Base-by-base conservation (phyloP, 2,797 vertebrate genomes). In the Peromyscus eremicus region DNA sequence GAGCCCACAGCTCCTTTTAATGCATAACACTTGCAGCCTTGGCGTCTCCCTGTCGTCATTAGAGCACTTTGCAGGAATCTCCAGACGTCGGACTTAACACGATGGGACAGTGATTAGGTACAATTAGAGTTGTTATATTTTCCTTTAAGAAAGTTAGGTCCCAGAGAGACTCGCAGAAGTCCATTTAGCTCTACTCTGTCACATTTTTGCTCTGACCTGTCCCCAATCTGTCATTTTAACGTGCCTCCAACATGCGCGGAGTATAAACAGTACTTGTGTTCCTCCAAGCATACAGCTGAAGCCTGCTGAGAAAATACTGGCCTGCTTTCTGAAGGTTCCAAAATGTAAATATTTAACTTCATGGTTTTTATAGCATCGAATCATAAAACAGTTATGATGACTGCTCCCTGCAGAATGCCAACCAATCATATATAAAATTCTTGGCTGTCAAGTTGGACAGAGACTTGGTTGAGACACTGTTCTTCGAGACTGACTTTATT, bases 161-260 rank as follows among this genome's bases (percentile, higher is more conserved):
- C 99, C 98, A 97, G 92, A 57, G 98, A 99, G 98, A 98, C 96
- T 96, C 66, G 81, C 88, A 96, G 97, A 98, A 98, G 98, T 98
- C 97, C 98, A 98, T 96, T 98, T 97, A 98, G 96, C 97, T 98
- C 71, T 97, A 96, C 98, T 97, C 97, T 98, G 98, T 98, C 98
- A 98, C 98, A 98, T 97, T 97, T 83, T 97, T 96, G 81, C 76
- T 92, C 98, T 98, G 98, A 98, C 97, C 97, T 98, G 98, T 98
- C 98, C 99, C 98, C 98, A 99, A 77, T 99, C 98, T 99, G 98
- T 99, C 99, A 99, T 97, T 96, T 95, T 90, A 2, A 46, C 70
- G 95, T 93, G 64, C 92, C 94, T 97, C 79, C 92, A 96, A 96
- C 66, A 95, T 95, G 89, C 12, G 46, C 96, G 96, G 95, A 62